A percentile compares a stretch with the other conserved stretches of the same genome.
These are phyloP conservation scores for Eudyptes chrysolophus DNA, from an alignment of 2,113 vertebrate species.

Conservation along the genomic window DNA sequence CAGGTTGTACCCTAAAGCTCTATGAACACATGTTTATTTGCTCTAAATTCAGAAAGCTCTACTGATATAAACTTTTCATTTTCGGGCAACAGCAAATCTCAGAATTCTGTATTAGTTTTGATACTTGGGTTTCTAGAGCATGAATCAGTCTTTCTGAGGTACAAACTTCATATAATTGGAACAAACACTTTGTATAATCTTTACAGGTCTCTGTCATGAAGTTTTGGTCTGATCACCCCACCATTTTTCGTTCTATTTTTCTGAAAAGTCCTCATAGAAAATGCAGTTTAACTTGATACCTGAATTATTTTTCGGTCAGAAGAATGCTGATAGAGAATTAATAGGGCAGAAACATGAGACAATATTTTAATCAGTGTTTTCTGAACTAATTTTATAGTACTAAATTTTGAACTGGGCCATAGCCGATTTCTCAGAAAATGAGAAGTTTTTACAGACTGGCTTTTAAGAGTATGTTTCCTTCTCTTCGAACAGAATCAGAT, in stretches of 20 bases:
- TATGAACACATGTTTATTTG: not conserved
- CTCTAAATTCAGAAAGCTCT: not conserved
- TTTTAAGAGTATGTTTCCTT: not conserved
- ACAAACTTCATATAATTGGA: not conserved
- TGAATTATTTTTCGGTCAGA: not conserved
- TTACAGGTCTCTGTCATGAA: not conserved
- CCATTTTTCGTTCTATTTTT: not conserved
- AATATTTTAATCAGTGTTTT: not conserved
- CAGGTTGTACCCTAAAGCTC: not conserved
- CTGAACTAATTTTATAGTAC: not conserved
- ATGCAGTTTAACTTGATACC: not conserved
- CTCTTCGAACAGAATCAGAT: not conserved
- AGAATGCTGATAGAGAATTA: not conserved
- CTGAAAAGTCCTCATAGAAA: not conserved
- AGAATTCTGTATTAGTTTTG: not conserved
- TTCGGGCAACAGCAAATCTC: not conserved
- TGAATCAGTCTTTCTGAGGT: not conserved
- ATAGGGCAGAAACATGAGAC: not conserved
- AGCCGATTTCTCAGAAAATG: not conserved
- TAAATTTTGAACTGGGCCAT: not conserved
- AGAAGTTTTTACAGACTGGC: not conserved
- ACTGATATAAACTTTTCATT: not conserved
- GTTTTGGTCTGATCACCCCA: not conserved
- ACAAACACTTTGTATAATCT: not conserved
- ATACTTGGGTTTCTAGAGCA: not conserved